phyloP scores from a whole-genome alignment of 2,888 invertebrate genomes.

The Fragum sueziense region DNA sequence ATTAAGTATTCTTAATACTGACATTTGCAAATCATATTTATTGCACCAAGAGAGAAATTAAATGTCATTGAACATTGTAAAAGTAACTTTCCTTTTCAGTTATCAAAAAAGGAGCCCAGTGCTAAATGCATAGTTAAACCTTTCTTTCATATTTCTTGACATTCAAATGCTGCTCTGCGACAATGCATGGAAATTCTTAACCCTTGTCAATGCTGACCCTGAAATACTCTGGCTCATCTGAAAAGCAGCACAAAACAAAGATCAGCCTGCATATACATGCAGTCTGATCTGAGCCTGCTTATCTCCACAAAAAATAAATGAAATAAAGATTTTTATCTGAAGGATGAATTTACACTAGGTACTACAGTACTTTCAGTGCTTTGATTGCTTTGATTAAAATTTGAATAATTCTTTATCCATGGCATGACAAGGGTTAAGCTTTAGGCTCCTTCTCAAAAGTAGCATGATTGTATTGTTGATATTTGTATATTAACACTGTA shows the following conservation, averaged over 20 bases:
- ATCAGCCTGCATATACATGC: too few relatives aligned
- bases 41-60: neutral
- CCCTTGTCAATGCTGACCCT: too few relatives aligned
- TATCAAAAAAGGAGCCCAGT: neutral
- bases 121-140: conserved; percentile 4
- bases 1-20: neutral
- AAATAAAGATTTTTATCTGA: too few relatives aligned
- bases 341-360: too few relatives aligned
- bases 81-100: neutral
- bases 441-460: neutral
- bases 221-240: too few relatives aligned
- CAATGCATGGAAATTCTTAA: neutral
- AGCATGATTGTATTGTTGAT: neutral
- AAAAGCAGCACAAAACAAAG: too few relatives aligned
- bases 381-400: too few relatives aligned
- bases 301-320: too few relatives aligned
- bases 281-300: too few relatives aligned
- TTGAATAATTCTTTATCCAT: too few relatives aligned
- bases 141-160: conserved; percentile 22
- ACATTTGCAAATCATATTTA: neutral
- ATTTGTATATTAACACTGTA: neutral
- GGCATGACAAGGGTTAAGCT: too few relatives aligned
- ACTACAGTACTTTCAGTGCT: too few relatives aligned
- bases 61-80: neutral
- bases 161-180: conserved; percentile 10